These are phyloP conservation scores for Lithophane ornitopus DNA, from an alignment of 2,888 invertebrate species.

Conservation along the genomic window DNA sequence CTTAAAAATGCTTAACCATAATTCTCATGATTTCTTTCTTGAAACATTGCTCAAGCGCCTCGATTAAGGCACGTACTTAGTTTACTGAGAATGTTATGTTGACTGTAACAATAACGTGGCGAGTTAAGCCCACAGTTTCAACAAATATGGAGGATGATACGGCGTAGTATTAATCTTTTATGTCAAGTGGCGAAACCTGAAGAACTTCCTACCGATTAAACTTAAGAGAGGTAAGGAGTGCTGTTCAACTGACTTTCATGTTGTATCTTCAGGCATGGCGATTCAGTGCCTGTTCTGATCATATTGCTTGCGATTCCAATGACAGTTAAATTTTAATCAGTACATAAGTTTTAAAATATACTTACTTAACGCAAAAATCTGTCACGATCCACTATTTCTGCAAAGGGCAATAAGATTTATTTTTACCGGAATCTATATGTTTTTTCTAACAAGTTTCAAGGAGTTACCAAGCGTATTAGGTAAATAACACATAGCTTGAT, in stretches of 20 bases:
- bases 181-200: constrained; percentile 58
- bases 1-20: constrained; percentile 39
- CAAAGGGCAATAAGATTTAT: not conserved
- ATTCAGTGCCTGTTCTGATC: not conserved
- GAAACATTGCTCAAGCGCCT: constrained; percentile 69
- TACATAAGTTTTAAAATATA: not conserved
- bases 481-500: not conserved
- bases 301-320: not conserved
- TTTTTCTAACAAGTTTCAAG: not conserved
- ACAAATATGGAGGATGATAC: constrained; percentile 72
- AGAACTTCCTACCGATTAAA: constrained; percentile 44
- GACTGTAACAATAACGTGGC: constrained; percentile 75
- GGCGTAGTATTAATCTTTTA: constrained; percentile 63
- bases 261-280: not conserved
- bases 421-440: not conserved
- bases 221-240: constrained; percentile 16
- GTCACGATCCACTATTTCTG: not conserved
- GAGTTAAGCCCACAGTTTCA: constrained; percentile 74
- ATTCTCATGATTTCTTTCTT: constrained; percentile 57
- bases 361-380: too few relatives aligned
- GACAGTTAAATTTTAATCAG: not conserved
- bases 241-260: constrained; percentile 12
- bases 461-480: not conserved
- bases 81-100: constrained; percentile 70
- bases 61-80: constrained; percentile 70